phyloP scores from a whole-genome alignment of 2,888 invertebrate genomes.

The Hyppa rectilinea region DNA sequence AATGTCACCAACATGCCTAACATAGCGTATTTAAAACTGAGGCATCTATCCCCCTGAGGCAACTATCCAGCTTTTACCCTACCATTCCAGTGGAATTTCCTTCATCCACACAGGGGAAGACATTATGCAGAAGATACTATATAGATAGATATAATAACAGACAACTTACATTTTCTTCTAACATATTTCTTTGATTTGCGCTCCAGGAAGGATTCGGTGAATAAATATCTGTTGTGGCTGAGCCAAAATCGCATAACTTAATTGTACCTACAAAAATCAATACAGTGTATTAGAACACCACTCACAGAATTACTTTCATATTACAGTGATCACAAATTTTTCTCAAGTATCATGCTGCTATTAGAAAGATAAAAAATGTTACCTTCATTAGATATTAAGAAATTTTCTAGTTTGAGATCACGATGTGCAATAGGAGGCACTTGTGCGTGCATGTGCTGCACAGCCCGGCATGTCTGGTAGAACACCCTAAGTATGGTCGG shows the following conservation, averaged over 20 bases:
- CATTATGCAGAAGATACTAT: too few relatives aligned
- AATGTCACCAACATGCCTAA: too few relatives aligned
- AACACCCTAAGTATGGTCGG: constrained; percentile 95
- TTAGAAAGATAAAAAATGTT: constrained; percentile 64
- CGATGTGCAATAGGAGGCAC: constrained; percentile 97
- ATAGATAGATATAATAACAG: too few relatives aligned
- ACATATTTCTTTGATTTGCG: constrained; percentile 96
- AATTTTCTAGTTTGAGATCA: constrained; percentile 99
- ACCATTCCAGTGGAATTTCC: too few relatives aligned
- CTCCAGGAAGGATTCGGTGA: constrained; percentile 97
- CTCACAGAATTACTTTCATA: constrained; percentile 1
- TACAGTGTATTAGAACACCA: constrained; percentile 21
- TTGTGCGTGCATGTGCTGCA: constrained; percentile 98
- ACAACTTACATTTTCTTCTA: constrained; percentile 97
- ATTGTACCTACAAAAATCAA: constrained; percentile 89
- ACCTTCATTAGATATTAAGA: constrained; percentile 96
- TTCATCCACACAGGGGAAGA: too few relatives aligned
- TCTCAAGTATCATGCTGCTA: constrained; percentile 23
- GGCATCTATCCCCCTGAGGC: too few relatives aligned
- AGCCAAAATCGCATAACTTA: constrained; percentile 99
- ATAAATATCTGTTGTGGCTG: constrained; percentile 96
- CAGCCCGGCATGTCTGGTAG: constrained; percentile 97
- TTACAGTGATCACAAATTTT: constrained; percentile 1
- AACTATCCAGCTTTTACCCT: too few relatives aligned
- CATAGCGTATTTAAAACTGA: too few relatives aligned